These are phyloP conservation scores for Hypotaenidia okinawae DNA, from an alignment of 2,797 vertebrate species.

Conservation along the genomic window DNA sequence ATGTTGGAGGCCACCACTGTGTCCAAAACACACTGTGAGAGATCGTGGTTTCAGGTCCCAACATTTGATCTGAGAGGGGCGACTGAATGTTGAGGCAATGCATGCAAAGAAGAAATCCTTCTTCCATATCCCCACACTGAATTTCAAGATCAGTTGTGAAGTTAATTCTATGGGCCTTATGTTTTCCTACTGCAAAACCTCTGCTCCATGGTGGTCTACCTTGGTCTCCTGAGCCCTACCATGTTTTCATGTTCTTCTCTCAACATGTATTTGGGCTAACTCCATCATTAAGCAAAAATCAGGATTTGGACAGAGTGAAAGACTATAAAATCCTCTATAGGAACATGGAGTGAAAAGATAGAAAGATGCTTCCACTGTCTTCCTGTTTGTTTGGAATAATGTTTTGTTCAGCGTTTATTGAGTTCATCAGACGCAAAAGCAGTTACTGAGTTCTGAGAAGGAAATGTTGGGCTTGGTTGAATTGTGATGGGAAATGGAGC, in stretches of 20 bases:
- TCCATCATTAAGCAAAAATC: not conserved
- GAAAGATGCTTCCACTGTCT: not conserved
- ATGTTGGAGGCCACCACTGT: not conserved
- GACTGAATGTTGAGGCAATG: not conserved
- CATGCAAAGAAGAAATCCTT: not conserved
- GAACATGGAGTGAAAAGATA: not conserved
- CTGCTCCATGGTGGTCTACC: not conserved
- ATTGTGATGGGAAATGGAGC: not conserved
- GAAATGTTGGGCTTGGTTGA: not conserved
- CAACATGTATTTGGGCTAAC: not conserved
- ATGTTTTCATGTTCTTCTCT: not conserved
- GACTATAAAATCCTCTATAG: not conserved
- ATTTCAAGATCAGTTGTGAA: not conserved
- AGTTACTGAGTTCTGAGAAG: not conserved
- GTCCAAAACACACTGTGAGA: not conserved
- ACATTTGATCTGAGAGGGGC: not conserved
- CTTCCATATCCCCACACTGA: not conserved
- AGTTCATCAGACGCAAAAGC: not conserved
- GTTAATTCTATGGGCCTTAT: not conserved
- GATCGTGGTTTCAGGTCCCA: not conserved
- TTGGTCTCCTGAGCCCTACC: not conserved
- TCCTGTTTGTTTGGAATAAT: not conserved
- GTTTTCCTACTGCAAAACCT: not conserved
- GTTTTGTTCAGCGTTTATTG: not conserved
- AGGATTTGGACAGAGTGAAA: not conserved